These are phyloP conservation scores for Sycophila texana DNA, from an alignment of 2,888 invertebrate species.

Conservation along the genomic window DNA sequence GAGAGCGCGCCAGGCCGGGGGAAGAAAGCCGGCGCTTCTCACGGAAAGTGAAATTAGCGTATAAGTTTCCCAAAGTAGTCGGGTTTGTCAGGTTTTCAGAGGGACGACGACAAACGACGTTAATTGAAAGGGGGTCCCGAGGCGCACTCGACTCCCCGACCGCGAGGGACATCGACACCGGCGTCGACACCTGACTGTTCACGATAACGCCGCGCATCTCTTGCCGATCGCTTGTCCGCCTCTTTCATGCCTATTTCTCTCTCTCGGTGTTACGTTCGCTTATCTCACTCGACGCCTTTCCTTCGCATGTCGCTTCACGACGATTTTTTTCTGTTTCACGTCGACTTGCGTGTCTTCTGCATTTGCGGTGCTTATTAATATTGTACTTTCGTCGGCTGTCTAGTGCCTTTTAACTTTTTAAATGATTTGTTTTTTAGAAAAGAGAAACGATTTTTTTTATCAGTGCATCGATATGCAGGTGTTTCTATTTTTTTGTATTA, in stretches of 20 bases:
- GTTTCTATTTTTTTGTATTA: too few species aligned
- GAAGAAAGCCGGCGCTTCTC: conserved; percentile 28
- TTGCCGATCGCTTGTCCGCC: conserved; percentile 10
- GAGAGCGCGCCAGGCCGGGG: not conserved
- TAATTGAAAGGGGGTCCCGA: conserved; percentile 38
- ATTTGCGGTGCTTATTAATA: not conserved
- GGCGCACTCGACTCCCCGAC: not conserved
- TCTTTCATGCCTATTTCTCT: not conserved
- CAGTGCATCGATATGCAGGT: too few species aligned
- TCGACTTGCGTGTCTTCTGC: not conserved
- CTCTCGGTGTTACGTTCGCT: not conserved
- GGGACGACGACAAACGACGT: not conserved
- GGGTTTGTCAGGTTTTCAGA: conserved; percentile 23
- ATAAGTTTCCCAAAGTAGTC: conserved; percentile 31
- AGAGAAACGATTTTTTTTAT: too few species aligned
- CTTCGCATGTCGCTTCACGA: not conserved
- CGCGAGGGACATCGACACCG: not conserved
- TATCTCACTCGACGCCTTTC: not conserved
- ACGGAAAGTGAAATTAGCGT: conserved; percentile 38
- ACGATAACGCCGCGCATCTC: not conserved
- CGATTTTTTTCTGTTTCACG: not conserved
- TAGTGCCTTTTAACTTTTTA: too few species aligned
- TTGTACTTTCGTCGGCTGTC: not conserved
- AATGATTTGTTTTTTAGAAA: too few species aligned
- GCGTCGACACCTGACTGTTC: conserved; percentile 14